These are phyloP conservation scores for Melopsittacus undulatus DNA, from an alignment of 2,797 vertebrate genomes.

Conservation along the genomic window DNA sequence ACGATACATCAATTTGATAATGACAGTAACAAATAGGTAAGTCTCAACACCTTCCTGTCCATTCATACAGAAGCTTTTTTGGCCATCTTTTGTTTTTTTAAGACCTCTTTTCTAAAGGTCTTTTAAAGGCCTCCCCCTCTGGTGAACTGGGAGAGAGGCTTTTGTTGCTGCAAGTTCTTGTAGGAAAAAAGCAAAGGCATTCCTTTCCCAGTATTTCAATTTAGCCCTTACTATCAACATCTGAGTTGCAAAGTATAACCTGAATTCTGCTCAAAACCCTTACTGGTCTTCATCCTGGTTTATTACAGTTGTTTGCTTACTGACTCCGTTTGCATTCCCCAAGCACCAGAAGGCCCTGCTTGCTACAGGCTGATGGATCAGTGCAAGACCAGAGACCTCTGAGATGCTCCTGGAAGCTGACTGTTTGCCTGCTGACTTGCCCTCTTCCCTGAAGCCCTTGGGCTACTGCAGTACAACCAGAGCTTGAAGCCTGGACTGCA, in stretches of 20 bases:
- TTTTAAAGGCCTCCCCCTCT: neutral
- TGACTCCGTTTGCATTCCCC: neutral
- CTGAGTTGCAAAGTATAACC: neutral
- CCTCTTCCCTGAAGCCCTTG: neutral
- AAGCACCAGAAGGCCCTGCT: neutral
- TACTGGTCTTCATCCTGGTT: neutral
- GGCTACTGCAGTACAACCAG: neutral
- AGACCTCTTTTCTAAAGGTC: neutral
- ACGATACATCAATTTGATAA: constrained; percentile 18
- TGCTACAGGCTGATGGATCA: neutral
- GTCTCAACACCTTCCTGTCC: neutral
- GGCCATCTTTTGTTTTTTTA: neutral
- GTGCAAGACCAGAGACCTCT: neutral
- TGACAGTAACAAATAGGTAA: constrained; percentile 5
- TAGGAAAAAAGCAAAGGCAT: neutral
- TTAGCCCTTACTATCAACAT: neutral
- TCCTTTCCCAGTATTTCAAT: neutral
- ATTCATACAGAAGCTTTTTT: constrained; percentile 3
- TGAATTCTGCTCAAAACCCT: neutral
- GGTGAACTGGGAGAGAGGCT: neutral
- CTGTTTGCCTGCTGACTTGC: neutral
- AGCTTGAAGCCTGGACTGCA: neutral
- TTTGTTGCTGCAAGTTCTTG: neutral
- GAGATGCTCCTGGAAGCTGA: neutral
- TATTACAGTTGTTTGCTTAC: neutral